phyloP scores from a whole-genome alignment of 2,113 vertebrate genomes.

The Pyrgilauda ruficollis region DNA sequence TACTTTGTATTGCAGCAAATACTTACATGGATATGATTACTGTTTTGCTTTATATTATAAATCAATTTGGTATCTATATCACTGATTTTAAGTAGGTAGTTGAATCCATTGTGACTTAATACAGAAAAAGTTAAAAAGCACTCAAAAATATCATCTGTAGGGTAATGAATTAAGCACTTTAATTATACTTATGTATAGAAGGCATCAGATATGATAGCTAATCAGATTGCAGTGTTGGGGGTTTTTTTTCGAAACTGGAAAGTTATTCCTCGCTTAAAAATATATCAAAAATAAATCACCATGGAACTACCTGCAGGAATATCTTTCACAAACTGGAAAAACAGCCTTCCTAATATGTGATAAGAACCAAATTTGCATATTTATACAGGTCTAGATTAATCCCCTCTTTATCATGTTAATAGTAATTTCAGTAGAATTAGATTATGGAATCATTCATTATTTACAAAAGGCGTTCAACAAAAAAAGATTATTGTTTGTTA shows the following conservation, averaged over 20 bases:
- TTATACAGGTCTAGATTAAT: background rate
- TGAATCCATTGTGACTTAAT: background rate
- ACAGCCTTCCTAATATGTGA: background rate
- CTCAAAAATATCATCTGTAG: background rate
- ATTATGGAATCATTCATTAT: background rate
- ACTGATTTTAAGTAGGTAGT: background rate
- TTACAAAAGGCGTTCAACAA: background rate
- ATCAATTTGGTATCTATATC: background rate
- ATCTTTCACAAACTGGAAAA: background rate
- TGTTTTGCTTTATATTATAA: background rate
- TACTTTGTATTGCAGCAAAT: background rate
- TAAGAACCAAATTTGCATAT: background rate
- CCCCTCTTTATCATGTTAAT: background rate
- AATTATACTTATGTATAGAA: background rate
- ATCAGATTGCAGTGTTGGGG: background rate
- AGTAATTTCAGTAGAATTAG: background rate
- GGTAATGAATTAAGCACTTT: background rate
- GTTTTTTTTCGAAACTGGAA: background rate
- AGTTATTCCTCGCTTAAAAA: background rate
- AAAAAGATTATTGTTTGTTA: background rate
- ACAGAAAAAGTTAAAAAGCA: background rate
- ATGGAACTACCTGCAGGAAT: background rate
- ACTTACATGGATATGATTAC: background rate
- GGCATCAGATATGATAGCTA: background rate
- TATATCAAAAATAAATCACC: background rate